Conservation (phyloP, 2,797 vertebrate species). For the Periophthalmus magnuspinnatus region DNA sequence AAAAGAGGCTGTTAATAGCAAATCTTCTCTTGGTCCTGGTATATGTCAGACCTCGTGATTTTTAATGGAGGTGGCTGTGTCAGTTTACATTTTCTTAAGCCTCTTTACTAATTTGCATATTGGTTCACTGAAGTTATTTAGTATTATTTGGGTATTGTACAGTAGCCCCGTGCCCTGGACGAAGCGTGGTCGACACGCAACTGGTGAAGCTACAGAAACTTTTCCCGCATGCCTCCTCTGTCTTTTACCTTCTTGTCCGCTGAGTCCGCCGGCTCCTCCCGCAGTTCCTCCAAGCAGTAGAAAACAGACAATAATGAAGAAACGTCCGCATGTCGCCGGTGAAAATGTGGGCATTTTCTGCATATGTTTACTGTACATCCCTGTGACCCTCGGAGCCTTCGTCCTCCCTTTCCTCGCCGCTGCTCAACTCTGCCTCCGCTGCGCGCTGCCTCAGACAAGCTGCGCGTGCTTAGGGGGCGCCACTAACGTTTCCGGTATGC, state of each 20-base stretch:
- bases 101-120: not conserved
- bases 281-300: slow-evolving; percentile 57
- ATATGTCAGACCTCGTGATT: not conserved
- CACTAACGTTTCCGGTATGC: slow-evolving; percentile 4
- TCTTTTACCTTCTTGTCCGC: slow-evolving; percentile 58
- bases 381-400: slow-evolving; percentile 65
- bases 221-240: slow-evolving; percentile 21
- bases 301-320: slow-evolving; percentile 51
- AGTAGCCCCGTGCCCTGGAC: rapidly evolving
- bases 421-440: slow-evolving; percentile 48
- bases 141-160: not conserved
- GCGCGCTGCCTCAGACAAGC: not conserved
- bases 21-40: not conserved
- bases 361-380: slow-evolving; percentile 81
- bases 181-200: slow-evolving; percentile 42
- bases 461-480: rapidly evolving
- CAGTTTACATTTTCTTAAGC: not conserved
- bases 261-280: slow-evolving; percentile 50
- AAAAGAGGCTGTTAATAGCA: not conserved
- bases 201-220: slow-evolving; percentile 52
- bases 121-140: not conserved
- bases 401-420: slow-evolving; percentile 57
- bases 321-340: slow-evolving; percentile 54
- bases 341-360: slow-evolving; percentile 70
- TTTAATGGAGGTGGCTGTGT: not conserved